These are phyloP conservation scores for Poecilia latipinna DNA, from an alignment of 2,113 vertebrate species.

Conservation along the genomic window DNA sequence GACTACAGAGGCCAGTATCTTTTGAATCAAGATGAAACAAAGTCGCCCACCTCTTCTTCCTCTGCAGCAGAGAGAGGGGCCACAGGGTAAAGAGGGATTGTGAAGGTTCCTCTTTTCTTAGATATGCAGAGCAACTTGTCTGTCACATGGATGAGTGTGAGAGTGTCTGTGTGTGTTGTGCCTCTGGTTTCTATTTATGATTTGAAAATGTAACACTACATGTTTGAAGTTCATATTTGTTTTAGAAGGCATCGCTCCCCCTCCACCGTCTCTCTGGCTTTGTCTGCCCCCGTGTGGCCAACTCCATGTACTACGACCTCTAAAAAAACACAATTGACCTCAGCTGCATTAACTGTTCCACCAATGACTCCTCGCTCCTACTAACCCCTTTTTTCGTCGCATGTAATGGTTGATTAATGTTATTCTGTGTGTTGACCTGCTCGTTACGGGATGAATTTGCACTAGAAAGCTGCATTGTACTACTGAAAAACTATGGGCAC, in stretches of 20 bases:
- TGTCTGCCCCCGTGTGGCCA: conserved; percentile 61
- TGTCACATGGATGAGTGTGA: conserved; percentile 21
- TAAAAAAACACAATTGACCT: conserved; percentile 47
- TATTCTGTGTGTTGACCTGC: conserved; percentile 2
- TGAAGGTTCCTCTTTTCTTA: conserved; percentile 23
- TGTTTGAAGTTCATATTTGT: conserved; percentile 5
- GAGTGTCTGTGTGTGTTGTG: conserved; percentile 14
- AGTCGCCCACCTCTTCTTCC: conserved; percentile 25
- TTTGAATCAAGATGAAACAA: conserved; percentile 26
- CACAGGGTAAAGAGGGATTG: conserved; percentile 27
- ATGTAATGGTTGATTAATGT: not conserved
- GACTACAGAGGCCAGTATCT: conserved; percentile 61
- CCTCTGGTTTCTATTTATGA: conserved; percentile 54
- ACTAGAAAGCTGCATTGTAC: conserved; percentile 69
- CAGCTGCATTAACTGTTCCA: conserved; percentile 28
- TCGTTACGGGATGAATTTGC: conserved; percentile 62
- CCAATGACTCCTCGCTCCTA: conserved; percentile 19
- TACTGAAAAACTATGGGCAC: conserved; percentile 63
- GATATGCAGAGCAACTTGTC: conserved; percentile 31
- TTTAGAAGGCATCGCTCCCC: not conserved
- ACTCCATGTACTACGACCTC: conserved; percentile 24
- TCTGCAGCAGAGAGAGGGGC: conserved; percentile 26
- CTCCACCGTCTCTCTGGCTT: conserved; percentile 35
- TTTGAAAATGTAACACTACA: conserved; percentile 59
- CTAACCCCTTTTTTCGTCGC: conserved; percentile 5